Conservation (phyloP, 2,888 invertebrate genomes). For the Campoletis raptor region DNA sequence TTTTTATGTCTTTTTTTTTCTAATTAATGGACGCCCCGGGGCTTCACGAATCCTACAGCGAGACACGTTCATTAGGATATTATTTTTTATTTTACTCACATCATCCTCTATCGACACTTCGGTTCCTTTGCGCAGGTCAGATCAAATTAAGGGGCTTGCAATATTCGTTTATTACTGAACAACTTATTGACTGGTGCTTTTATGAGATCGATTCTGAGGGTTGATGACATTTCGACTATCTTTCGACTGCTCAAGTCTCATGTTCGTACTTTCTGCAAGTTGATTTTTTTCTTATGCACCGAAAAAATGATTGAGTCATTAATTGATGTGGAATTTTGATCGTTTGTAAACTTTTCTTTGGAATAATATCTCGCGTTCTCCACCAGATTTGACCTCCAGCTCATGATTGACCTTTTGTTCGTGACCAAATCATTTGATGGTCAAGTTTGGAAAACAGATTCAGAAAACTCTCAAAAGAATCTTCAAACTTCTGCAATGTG, state of each 20-base stretch:
- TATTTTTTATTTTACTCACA: background rate
- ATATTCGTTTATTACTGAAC: background rate
- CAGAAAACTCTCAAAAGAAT: background rate
- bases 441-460: background rate
- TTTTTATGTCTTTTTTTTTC: slow-evolving; percentile 7
- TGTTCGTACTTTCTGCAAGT: background rate
- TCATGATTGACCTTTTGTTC: background rate
- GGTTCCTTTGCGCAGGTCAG: background rate
- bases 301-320: slow-evolving; percentile 1
- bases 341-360: background rate
- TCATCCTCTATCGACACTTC: background rate
- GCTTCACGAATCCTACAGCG: background rate
- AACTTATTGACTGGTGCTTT: background rate
- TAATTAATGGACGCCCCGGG: slow-evolving; percentile 46
- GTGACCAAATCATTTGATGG: background rate
- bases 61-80: slow-evolving; percentile 15
- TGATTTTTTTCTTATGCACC: background rate
- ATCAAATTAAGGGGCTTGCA: background rate
- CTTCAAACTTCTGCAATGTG: background rate
- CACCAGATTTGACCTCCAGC: background rate
- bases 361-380: background rate
- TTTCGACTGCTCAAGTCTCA: background rate
- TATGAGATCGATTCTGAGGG: background rate
- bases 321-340: background rate
- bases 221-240: background rate